Base-by-base conservation (phyloP, 2,797 vertebrate species). In the Malacoraja senta region DNA sequence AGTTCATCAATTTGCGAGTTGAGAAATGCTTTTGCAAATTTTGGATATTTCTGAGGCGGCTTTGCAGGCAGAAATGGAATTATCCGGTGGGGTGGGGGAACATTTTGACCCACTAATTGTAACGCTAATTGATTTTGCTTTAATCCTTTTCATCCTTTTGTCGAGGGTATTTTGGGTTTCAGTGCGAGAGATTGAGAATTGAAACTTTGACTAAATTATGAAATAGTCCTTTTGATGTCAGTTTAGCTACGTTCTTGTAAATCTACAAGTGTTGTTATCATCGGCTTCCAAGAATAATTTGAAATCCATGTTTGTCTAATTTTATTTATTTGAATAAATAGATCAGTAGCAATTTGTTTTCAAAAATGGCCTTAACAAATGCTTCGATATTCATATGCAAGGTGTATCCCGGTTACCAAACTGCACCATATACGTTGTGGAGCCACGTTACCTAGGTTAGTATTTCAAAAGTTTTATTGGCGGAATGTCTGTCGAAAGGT, bases 381-480 rank as follows among this genome's bases (percentile, higher is more conserved):
- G 1, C 90, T 77, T 94, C 99, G 97, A 97, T 94, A 96, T 99
- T 94, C 97, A 96, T 65, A 98, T 99, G 98, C 98, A 99, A 94
- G 98, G 98, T 8, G 97, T 96, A 81, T 98, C 98, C 29, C 96
- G 98, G 29, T 96, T 99, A 0, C 99, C 99, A 68, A 99, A 99
- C 96, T 97, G 98, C 96, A 99, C 99, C 0, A 94, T 99, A 92
- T 97, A 97, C 2, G 98, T 99, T 93, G 98, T 99, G 1, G 97
- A 98, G 93, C 97, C 99, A 0, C 98, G 96, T n/a, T 99, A 98
- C 94, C 94, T 99, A 94, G 98, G 99, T 99, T 86, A 94, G 97
- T 97, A 2, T 19, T 71, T 68, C 9, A 68, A 68, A 12, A n/a
- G 26, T 26, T n/a, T 61, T 83, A 83, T 84, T 29, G 29, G 53